Evolutionary conservation across 2,113 vertebrate genomes (phyloP).

Genomic region (Rhadina sibilatrix): DNA sequence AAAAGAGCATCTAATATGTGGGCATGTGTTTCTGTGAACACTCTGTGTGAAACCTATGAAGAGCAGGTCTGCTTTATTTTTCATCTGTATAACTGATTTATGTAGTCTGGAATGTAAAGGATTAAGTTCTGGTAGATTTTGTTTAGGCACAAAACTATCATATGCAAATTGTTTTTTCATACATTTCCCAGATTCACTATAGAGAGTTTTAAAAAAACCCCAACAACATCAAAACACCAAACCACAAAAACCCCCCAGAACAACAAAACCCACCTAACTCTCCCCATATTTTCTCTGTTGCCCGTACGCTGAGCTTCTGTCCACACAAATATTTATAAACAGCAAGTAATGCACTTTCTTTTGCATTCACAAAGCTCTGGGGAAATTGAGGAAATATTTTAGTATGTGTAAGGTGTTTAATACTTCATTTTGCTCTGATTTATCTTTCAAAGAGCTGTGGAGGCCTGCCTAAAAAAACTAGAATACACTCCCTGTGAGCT

Average conservation of each 20-base stretch:
- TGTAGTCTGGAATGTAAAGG: background rate
- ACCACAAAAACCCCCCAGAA: background rate
- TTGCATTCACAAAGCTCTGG: background rate
- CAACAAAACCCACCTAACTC: background rate
- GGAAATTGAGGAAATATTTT: slow-evolving; percentile 4
- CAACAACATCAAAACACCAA: background rate
- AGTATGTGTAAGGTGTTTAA: background rate
- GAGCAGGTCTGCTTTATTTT: background rate
- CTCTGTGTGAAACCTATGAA: background rate
- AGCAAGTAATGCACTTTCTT: slow-evolving; percentile 6
- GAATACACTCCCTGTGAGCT: background rate
- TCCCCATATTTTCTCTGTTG: background rate
- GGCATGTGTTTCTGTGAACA: background rate
- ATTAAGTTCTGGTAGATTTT: background rate
- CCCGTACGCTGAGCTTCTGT: background rate
- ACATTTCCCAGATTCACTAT: background rate
- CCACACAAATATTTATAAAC: slow-evolving; percentile 20
- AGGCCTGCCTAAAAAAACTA: slow-evolving; percentile 6
- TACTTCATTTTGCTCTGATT: slow-evolving; percentile 14
- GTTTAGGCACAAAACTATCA: background rate
- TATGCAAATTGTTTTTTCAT: background rate
- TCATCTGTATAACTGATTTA: background rate
- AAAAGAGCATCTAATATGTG: background rate
- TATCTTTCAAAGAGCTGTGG: slow-evolving; percentile 18
- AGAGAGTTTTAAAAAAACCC: background rate